Evolutionary conservation across 2,888 invertebrate genomes (phyloP).

Genomic region (Nymphalis polychloros): DNA sequence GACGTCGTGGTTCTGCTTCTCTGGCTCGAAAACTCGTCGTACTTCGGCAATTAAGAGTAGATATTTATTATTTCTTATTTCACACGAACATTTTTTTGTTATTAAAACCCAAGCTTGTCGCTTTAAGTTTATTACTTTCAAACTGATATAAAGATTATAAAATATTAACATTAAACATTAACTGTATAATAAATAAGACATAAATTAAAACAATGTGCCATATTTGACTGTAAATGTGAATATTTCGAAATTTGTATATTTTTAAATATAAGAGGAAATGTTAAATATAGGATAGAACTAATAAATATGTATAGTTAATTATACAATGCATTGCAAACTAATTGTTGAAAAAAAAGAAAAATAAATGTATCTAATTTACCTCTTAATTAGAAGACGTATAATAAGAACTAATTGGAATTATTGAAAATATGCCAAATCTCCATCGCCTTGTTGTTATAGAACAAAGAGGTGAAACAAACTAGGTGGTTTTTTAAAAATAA

Average conservation of each 20-base stretch:
- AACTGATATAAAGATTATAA: no score
- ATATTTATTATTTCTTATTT: not conserved
- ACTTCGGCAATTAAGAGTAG: not conserved
- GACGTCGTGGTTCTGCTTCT: constrained; percentile 47
- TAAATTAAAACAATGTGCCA: not conserved
- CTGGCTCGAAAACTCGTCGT: not conserved
- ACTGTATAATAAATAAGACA: not conserved
- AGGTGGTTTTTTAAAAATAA: no score
- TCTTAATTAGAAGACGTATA: not conserved
- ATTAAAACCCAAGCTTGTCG: no score
- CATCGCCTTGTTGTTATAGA: no score
- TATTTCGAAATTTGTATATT: not conserved
- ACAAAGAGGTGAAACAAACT: no score
- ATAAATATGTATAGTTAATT: not conserved
- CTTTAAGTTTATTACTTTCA: no score
- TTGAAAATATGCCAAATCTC: no score
- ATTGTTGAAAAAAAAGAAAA: no score
- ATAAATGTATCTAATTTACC: no score
- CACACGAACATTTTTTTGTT: no score
- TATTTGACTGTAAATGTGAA: not conserved
- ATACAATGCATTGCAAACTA: not conserved
- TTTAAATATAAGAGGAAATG: not conserved
- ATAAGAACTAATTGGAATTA: not conserved
- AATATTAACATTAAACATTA: not conserved
- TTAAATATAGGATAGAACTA: not conserved